A percentile compares a stretch with the other conserved stretches of the same genome.
Evolutionary conservation across 1,140 invertebrate genomes (phyloP).

Genomic region (Solenopsis invicta): DNA sequence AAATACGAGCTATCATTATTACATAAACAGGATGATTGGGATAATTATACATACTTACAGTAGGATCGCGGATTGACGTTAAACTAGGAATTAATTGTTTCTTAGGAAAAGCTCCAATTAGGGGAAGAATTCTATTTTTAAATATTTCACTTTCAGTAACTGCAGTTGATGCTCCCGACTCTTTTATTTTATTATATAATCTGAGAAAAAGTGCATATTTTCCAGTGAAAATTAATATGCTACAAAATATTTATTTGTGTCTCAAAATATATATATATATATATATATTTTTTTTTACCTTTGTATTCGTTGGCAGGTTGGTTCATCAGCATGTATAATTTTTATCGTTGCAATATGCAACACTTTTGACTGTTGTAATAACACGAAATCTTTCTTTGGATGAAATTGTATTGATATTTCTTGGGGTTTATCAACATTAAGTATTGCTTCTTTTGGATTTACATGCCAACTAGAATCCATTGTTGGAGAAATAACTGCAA

Average conservation of each 20-base stretch:
- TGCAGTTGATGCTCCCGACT: conserved; percentile 77
- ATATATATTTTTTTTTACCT: conserved; percentile 74
- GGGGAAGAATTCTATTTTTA: conserved; percentile 80
- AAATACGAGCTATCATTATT: conserved; percentile 44
- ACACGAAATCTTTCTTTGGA: conserved; percentile 81
- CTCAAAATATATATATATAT: no score
- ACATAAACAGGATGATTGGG: conserved; percentile 12
- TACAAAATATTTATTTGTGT: not conserved
- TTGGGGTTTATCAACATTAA: conserved; percentile 79
- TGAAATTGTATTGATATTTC: conserved; percentile 81
- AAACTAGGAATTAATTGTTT: conserved; percentile 81
- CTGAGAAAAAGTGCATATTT: conserved; percentile 66
- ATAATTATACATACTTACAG: conserved; percentile 74
- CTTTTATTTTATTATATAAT: conserved; percentile 83
- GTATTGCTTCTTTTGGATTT: conserved; percentile 81
- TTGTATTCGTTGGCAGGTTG: conserved; percentile 84
- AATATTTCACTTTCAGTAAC: conserved; percentile 81
- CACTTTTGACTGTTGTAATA: conserved; percentile 77
- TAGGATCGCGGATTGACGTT: conserved; percentile 81
- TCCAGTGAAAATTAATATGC: not conserved
- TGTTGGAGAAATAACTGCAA: conserved; percentile 82
- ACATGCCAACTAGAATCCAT: conserved; percentile 83
- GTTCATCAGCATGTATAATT: conserved; percentile 84
- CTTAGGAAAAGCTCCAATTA: conserved; percentile 82
- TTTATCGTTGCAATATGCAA: conserved; percentile 83